Evolutionary conservation across 2,113 vertebrate genomes (phyloP).

Genomic region (Ibidorhyncha struthersii): DNA sequence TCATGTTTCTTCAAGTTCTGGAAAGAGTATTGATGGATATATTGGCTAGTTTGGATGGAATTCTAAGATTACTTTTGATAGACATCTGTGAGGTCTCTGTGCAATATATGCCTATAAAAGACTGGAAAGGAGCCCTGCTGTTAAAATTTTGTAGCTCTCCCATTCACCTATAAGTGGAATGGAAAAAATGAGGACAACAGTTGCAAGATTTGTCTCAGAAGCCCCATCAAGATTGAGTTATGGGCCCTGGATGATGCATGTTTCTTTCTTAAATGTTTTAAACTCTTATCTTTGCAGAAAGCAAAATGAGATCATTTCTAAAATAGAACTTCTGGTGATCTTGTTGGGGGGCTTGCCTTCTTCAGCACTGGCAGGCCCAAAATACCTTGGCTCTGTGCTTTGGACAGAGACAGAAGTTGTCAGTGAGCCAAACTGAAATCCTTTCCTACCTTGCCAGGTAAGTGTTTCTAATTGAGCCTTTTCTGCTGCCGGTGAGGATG

Average conservation of each 20-base stretch:
- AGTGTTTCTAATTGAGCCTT: neutral
- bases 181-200: conserved; percentile 8
- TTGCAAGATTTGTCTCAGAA: neutral
- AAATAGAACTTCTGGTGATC: conserved; percentile 9
- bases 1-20: neutral
- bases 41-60: neutral
- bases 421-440: conserved; percentile 3
- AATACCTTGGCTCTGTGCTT: neutral
- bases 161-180: neutral
- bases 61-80: neutral
- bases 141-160: neutral
- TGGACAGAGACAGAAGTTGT: neutral
- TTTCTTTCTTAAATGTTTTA: neutral
- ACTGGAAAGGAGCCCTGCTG: neutral
- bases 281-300: conserved; percentile 21
- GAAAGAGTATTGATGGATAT: neutral
- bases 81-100: neutral
- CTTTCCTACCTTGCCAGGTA: neutral
- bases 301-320: neutral
- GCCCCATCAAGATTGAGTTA: neutral
- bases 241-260: neutral
- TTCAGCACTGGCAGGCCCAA: neutral
- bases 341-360: neutral
- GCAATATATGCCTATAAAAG: neutral
- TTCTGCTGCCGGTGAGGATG: neutral